A percentile compares a stretch with the other conserved stretches of the same genome.
Conservation (phyloP, 1,140 invertebrate genomes). For the Thalassaphorura encarpata region DNA sequence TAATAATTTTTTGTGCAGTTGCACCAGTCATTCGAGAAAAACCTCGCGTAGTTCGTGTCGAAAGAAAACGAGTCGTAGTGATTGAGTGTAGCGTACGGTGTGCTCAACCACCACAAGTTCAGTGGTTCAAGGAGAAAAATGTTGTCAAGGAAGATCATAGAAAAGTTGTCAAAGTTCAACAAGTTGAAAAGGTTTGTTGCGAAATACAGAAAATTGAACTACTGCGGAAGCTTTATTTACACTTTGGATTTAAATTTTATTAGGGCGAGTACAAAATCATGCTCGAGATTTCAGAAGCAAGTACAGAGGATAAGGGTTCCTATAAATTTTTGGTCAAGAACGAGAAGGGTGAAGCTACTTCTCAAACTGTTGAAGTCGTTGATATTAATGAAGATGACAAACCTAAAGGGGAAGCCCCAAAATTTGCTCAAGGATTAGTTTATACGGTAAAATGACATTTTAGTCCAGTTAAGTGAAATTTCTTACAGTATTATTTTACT, state of each 20-base stretch:
- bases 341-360: constrained; percentile 83
- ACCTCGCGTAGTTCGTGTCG: constrained; percentile 76
- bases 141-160: constrained; percentile 64
- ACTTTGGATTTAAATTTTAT: constrained; percentile 30
- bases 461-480: not conserved
- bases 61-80: constrained; percentile 78
- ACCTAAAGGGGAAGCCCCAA: constrained; percentile 37
- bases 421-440: constrained; percentile 58
- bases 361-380: constrained; percentile 74
- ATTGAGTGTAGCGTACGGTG: constrained; percentile 82
- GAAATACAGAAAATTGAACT: not conserved
- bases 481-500: constrained; percentile 36
- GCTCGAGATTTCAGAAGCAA: constrained; percentile 71
- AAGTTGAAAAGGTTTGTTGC: constrained; percentile 57
- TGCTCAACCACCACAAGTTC: constrained; percentile 74
- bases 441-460: constrained; percentile 50
- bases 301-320: constrained; percentile 67
- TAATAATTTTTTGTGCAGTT: constrained; percentile 47
- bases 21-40: constrained; percentile 87
- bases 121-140: constrained; percentile 75
- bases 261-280: constrained; percentile 76
- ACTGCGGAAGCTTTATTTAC: not conserved
- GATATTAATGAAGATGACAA: constrained; percentile 63
- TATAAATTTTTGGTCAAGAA: constrained; percentile 87
- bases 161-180: constrained; percentile 62